Conservation (phyloP, 2,113 vertebrate species). For the Puma concolor region DNA sequence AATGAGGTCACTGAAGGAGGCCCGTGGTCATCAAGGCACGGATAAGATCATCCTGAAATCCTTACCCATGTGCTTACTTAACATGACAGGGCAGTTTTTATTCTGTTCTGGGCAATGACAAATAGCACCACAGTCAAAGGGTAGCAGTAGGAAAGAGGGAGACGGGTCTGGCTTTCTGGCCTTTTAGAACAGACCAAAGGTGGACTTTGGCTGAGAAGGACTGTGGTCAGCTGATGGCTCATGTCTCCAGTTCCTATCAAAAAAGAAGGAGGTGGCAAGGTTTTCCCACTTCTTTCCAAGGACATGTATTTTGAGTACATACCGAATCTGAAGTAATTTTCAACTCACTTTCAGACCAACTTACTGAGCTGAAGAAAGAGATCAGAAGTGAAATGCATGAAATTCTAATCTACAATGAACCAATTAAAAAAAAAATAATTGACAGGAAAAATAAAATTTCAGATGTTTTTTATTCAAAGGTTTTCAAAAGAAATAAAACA, state of each 20-base stretch:
- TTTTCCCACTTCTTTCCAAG: not conserved
- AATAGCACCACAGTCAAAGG: not conserved
- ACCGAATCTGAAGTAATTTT: not conserved
- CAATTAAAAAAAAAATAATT: not conserved
- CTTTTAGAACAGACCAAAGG: not conserved
- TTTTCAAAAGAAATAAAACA: conserved; percentile 96
- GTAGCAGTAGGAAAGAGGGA: not conserved
- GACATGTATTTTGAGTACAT: not conserved
- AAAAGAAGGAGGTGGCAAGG: not conserved
- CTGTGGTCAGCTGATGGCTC: not conserved
- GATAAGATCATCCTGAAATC: not conserved
- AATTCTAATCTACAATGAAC: not conserved
- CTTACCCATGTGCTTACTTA: not conserved
- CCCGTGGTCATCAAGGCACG: not conserved
- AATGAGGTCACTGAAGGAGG: not conserved
- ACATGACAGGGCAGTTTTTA: not conserved
- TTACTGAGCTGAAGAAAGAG: not conserved
- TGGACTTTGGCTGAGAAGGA: not conserved
- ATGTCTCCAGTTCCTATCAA: not conserved
- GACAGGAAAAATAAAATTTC: conserved; percentile 79
- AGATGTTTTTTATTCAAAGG: conserved; percentile 96
- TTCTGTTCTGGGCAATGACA: not conserved
- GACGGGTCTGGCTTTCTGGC: not conserved
- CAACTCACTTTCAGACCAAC: not conserved
- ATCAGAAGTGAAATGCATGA: conserved; percentile 25